phyloP scores from a whole-genome alignment of 2,888 invertebrate genomes.

The Morpho deidamia region DNA sequence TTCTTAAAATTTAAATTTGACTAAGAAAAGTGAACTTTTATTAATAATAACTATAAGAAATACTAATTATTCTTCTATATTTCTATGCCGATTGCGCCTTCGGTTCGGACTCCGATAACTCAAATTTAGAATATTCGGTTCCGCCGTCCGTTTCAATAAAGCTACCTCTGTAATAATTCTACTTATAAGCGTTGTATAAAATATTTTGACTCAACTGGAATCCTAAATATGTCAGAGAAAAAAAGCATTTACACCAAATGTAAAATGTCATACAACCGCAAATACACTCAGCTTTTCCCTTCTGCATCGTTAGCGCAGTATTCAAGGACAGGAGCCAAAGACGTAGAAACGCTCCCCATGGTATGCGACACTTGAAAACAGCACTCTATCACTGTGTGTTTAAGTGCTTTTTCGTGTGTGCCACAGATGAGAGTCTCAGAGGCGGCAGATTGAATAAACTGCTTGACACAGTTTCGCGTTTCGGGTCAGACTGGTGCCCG shows the following conservation, averaged over 20 bases:
- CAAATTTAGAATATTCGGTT: too few relatives aligned
- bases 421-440: conserved; percentile 42
- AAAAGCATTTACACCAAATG: not conserved
- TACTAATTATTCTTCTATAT: too few relatives aligned
- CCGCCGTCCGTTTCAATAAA: too few relatives aligned
- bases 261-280: not conserved
- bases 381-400: conserved; percentile 37
- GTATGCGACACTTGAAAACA: conserved; percentile 31
- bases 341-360: conserved; percentile 47
- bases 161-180: too few relatives aligned
- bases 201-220: too few relatives aligned
- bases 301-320: conserved; percentile 45
- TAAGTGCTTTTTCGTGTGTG: conserved; percentile 41
- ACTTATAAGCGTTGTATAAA: too few relatives aligned
- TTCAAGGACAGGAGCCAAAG: conserved; percentile 66
- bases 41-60: too few relatives aligned
- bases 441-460: conserved; percentile 75
- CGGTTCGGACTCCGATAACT: too few relatives aligned
- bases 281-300: conserved; percentile 17
- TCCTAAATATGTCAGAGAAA: too few relatives aligned
- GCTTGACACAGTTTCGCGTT: conserved; percentile 77
- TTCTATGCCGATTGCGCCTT: too few relatives aligned
- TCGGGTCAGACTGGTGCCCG: conserved; percentile 63
- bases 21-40: too few relatives aligned
- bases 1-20: too few relatives aligned